These are phyloP conservation scores for Mythimna lalbum DNA, from an alignment of 2,888 invertebrate species.

Conservation along the genomic window DNA sequence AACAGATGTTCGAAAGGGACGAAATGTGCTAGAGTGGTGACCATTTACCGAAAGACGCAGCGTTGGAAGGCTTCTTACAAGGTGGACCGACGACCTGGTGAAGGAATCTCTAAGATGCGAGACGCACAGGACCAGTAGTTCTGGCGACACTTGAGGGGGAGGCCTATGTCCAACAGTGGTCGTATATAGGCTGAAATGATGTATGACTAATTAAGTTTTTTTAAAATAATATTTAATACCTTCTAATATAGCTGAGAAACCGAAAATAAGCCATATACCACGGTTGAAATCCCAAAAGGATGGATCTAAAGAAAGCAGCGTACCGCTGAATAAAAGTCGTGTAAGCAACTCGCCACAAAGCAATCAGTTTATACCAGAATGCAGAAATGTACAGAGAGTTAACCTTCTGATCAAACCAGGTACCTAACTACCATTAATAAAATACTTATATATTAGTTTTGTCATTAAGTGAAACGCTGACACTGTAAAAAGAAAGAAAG, in stretches of 20 bases:
- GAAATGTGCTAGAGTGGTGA: too few species aligned
- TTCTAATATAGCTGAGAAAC: conserved; percentile 49
- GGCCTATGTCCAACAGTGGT: too few species aligned
- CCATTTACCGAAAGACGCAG: too few species aligned
- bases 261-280: conserved; percentile 75
- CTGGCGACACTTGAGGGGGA: too few species aligned
- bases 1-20: too few species aligned
- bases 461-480: too few species aligned
- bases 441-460: neutral
- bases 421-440: conserved; percentile 45
- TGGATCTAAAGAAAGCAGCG: conserved; percentile 31
- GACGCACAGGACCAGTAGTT: too few species aligned
- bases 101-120: too few species aligned
- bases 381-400: conserved; percentile 74
- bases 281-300: conserved; percentile 62
- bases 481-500: too few species aligned
- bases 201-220: neutral
- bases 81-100: too few species aligned
- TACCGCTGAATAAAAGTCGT: conserved; percentile 30
- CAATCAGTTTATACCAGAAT: conserved; percentile 58
- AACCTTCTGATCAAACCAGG: conserved; percentile 75
- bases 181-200: neutral
- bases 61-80: too few species aligned
- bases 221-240: neutral
- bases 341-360: conserved; percentile 18